A percentile compares a stretch with the other conserved stretches of the same genome.
phyloP scores from a whole-genome alignment of 2,888 invertebrate species.

The Aquatica leii region DNA sequence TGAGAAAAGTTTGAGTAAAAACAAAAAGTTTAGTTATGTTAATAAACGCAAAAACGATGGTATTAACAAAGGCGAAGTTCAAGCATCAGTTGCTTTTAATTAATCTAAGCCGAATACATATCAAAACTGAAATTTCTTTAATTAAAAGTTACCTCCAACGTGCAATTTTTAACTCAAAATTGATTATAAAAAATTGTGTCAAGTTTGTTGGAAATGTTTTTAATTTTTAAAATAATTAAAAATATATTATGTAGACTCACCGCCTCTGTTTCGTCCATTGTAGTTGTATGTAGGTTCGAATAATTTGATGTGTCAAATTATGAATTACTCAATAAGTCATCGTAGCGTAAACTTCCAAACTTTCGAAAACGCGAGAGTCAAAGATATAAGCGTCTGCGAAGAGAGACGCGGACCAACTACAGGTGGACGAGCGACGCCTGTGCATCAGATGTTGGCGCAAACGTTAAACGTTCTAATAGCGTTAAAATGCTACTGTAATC shows the following conservation, averaged over 20 bases:
- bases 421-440: slow-evolving; percentile 28
- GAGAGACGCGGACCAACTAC: slow-evolving; percentile 30
- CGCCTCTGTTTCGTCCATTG: slow-evolving; percentile 31
- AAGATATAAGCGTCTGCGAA: slow-evolving; percentile 20
- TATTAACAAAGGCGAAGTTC: too few relatives aligned
- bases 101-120: too few relatives aligned
- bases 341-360: not conserved
- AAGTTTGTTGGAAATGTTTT: too few relatives aligned
- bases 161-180: too few relatives aligned
- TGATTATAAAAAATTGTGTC: too few relatives aligned
- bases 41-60: too few relatives aligned
- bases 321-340: not conserved
- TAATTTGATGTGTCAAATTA: not conserved
- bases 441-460: slow-evolving; percentile 31
- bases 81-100: too few relatives aligned
- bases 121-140: too few relatives aligned
- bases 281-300: not conserved
- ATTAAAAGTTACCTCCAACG: too few relatives aligned
- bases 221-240: too few relatives aligned
- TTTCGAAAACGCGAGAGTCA: not conserved
- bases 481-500: slow-evolving; percentile 2
- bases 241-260: slow-evolving; percentile 18
- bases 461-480: slow-evolving; percentile 13
- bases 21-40: too few relatives aligned
- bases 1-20: too few relatives aligned